A percentile compares a stretch with the other conserved stretches of the same genome.
Conservation (phyloP, 2,113 vertebrate species). For the Illadopsis cleaveri region DNA sequence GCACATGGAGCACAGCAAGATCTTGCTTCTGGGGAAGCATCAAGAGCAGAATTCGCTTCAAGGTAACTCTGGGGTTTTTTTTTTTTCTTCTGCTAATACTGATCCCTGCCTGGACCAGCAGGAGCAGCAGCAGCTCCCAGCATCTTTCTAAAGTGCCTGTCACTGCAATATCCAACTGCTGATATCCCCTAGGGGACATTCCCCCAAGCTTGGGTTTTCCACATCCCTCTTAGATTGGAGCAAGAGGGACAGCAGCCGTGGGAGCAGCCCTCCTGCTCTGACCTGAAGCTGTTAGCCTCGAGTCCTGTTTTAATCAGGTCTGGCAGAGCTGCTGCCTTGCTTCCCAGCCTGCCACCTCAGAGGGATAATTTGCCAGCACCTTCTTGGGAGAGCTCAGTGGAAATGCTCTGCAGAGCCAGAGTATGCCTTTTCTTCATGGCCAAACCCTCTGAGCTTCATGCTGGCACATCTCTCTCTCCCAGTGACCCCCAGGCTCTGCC, state of each 20-base stretch:
- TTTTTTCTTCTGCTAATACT: background rate
- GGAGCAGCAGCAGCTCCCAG: conserved; percentile 20
- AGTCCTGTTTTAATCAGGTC: conserved; percentile 29
- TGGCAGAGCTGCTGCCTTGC: conserved; percentile 13
- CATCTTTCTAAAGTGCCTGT: conserved; percentile 44
- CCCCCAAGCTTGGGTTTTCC: background rate
- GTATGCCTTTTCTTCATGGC: background rate
- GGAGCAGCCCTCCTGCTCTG: background rate
- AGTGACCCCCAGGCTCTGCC: conserved; percentile 10
- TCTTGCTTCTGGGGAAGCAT: conserved; percentile 40
- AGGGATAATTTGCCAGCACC: background rate
- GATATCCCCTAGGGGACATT: background rate
- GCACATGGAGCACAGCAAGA: conserved; percentile 36
- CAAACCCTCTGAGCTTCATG: background rate
- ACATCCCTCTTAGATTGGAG: background rate
- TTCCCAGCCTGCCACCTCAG: background rate
- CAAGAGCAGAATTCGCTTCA: conserved; percentile 37
- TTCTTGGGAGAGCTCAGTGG: background rate
- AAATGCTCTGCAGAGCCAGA: background rate
- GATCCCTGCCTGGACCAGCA: conserved; percentile 43
- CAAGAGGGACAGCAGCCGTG: background rate
- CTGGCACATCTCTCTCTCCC: background rate
- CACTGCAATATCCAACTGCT: conserved; percentile 19
- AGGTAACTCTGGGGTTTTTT: conserved; percentile 7
- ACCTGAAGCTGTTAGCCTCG: conserved; percentile 1